Conservation (phyloP, 2,888 invertebrate genomes). For the Philopedon plagiatum region DNA sequence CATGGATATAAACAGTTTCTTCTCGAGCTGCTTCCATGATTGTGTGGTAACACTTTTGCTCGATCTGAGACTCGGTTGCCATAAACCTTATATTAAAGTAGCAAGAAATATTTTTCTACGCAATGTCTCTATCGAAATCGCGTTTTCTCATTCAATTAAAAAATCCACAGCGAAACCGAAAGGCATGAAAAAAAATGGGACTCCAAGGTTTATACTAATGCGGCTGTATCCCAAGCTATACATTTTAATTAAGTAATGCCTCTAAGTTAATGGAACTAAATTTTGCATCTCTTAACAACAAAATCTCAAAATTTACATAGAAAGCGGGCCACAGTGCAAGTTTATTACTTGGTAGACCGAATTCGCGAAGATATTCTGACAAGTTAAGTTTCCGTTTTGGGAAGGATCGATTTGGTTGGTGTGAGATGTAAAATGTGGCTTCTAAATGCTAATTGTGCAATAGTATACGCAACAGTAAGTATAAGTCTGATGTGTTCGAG, state of each 20-base stretch:
- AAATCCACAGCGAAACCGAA: constrained; percentile 13
- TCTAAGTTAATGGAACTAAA: constrained; percentile 46
- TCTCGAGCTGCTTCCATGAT: too few relatives aligned
- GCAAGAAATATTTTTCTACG: too few relatives aligned
- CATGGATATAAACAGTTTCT: too few relatives aligned
- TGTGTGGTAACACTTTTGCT: too few relatives aligned
- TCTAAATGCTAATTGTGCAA: constrained; percentile 13
- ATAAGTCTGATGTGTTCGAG: too few relatives aligned
- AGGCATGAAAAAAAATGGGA: constrained; percentile 28
- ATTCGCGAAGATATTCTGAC: constrained; percentile 44
- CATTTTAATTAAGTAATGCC: constrained; percentile 48
- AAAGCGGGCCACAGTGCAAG: constrained; percentile 44
- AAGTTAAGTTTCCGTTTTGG: constrained; percentile 37
- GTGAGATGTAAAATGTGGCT: constrained; percentile 30
- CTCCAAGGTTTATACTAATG: constrained; percentile 40
- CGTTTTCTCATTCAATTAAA: constrained; percentile 30
- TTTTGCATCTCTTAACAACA: constrained; percentile 46
- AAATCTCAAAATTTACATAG: constrained; percentile 50
- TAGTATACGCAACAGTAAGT: constrained; percentile 11
- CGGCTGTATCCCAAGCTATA: constrained; percentile 35
- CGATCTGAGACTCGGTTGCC: too few relatives aligned
- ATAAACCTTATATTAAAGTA: too few relatives aligned
- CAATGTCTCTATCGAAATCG: constrained; percentile 7
- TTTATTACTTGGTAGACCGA: constrained; percentile 49
- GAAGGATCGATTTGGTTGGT: constrained; percentile 24